These are phyloP conservation scores for Schizothorax lantsangensis DNA, from an alignment of 2,797 vertebrate species.

Conservation along the genomic window DNA sequence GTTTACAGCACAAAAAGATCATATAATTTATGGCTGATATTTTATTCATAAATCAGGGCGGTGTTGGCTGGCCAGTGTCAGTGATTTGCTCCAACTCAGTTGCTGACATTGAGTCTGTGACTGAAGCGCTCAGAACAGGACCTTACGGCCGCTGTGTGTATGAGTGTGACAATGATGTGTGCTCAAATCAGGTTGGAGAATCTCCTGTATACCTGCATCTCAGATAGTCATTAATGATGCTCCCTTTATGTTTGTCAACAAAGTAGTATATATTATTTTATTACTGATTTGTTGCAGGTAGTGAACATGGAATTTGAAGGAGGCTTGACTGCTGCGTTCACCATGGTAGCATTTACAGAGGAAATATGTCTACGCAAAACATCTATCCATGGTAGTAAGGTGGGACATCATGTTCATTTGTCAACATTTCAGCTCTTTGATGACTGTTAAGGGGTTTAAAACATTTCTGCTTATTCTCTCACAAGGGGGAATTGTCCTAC, in stretches of 20 bases:
- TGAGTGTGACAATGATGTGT: constrained; percentile 87
- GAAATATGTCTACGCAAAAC: constrained; percentile 78
- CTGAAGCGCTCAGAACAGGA: constrained; percentile 77
- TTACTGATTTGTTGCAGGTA: constrained; percentile 69
- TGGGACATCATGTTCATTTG: constrained; percentile 56
- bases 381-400: constrained; percentile 82
- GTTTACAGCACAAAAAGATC: neutral
- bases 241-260: neutral
- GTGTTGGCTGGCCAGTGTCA: constrained; percentile 80
- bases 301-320: constrained; percentile 90
- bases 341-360: constrained; percentile 86
- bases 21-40: neutral
- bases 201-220: neutral
- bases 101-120: constrained; percentile 84
- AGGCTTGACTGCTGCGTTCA: constrained; percentile 83
- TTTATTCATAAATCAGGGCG: constrained; percentile 70
- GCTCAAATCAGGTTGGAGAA: constrained; percentile 82
- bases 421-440: neutral
- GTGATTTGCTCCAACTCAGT: constrained; percentile 78
- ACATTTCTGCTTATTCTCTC: neutral
- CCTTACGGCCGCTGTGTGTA: constrained; percentile 88
- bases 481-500: constrained; percentile 80
- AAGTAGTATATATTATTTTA: neutral
- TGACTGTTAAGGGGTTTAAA: neutral
- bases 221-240: neutral